Percentiles rank a stretch among this genome's conserved stretches.
These are phyloP conservation scores for Nomada fabriciana DNA, from an alignment of 2,888 invertebrate genomes.

Conservation along the genomic window DNA sequence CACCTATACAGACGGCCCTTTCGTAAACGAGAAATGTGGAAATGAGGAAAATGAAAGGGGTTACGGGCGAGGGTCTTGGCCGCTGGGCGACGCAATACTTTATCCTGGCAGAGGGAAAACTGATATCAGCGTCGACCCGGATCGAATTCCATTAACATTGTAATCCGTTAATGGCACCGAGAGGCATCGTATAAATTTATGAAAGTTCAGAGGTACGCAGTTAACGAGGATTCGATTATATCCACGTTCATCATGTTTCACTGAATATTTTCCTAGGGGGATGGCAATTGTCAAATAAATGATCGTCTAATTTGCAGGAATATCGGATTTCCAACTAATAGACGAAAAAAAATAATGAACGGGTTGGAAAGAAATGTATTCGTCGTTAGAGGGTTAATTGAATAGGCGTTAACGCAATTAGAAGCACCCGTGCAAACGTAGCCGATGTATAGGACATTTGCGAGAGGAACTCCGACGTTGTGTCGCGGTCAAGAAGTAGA, in stretches of 20 bases:
- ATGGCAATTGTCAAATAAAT: background rate
- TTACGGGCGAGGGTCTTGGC: background rate
- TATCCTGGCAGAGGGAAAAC: background rate
- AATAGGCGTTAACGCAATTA: slow-evolving; percentile 11
- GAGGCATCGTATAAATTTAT: slow-evolving; percentile 17
- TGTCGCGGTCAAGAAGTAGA: background rate
- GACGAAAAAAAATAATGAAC: no score
- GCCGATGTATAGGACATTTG: no score
- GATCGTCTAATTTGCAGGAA: background rate
- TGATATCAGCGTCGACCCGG: slow-evolving; percentile 15
- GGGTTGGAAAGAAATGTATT: background rate
- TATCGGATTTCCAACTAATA: no score
- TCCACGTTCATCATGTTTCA: background rate
- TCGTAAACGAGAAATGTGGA: background rate
- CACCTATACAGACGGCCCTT: background rate
- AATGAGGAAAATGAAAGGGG: slow-evolving; percentile 3
- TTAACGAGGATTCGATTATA: slow-evolving; percentile 11
- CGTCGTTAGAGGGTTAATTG: slow-evolving; percentile 10
- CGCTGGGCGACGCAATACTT: background rate
- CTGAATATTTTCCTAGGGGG: background rate
- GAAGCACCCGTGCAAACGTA: background rate
- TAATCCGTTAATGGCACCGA: slow-evolving; percentile 30
- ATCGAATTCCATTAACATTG: slow-evolving; percentile 47
- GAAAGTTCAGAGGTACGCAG: slow-evolving; percentile 35
- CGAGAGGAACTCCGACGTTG: no score